Conservation (phyloP, 2,797 vertebrate genomes). For the Pseudochirops corinnae region DNA sequence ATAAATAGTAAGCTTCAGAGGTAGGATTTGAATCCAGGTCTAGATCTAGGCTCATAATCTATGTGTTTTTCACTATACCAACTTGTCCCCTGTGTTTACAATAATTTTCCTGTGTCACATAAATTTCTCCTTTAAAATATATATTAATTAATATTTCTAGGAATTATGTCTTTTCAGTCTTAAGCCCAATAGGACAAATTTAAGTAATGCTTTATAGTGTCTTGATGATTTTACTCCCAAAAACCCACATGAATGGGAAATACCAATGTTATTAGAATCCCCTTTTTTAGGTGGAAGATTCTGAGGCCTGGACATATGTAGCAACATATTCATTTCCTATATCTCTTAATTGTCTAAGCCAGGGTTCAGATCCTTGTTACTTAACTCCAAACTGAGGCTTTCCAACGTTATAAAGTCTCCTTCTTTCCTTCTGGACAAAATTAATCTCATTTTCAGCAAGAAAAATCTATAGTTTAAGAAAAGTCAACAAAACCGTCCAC, state of each 20-base stretch:
- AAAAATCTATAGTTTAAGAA: neutral
- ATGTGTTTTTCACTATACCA: neutral
- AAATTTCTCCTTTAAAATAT: neutral
- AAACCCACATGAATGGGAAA: neutral
- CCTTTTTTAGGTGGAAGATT: neutral
- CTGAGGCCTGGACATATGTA: neutral
- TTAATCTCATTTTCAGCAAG: constrained; percentile 25
- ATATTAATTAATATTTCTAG: neutral
- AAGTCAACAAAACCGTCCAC: constrained; percentile 9
- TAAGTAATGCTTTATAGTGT: neutral
- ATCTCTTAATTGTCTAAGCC: neutral
- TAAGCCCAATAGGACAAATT: neutral
- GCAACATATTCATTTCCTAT: neutral
- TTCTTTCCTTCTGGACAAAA: neutral
- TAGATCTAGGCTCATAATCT: neutral
- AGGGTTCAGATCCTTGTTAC: neutral
- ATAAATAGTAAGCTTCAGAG: neutral
- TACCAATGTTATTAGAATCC: neutral
- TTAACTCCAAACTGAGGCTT: neutral
- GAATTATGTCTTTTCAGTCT: neutral
- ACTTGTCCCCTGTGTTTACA: neutral
- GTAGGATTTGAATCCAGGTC: neutral
- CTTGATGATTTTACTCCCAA: neutral
- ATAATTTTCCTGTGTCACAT: neutral
- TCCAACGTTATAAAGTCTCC: neutral